These are phyloP conservation scores for Acipenser oxyrinchus DNA, from an alignment of 2,797 vertebrate species.

Conservation along the genomic window DNA sequence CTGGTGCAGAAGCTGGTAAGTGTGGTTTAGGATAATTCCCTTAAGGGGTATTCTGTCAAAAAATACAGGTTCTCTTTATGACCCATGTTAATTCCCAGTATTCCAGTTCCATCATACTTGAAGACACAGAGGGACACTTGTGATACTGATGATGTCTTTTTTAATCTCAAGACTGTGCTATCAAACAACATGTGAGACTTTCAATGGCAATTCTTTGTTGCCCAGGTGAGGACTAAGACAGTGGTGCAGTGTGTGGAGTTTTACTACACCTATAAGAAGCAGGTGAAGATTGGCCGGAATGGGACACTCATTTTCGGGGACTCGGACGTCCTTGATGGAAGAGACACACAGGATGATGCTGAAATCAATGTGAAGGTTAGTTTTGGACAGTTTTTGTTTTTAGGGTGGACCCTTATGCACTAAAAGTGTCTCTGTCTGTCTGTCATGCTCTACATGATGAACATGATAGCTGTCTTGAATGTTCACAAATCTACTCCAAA, in stretches of 20 bases:
- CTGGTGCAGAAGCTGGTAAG: constrained; percentile 93
- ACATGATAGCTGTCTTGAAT: no score
- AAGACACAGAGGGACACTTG: no score
- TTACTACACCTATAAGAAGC: constrained; percentile 96
- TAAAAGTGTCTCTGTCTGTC: background rate
- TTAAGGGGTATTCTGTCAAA: no score
- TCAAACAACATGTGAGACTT: no score
- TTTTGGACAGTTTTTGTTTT: background rate
- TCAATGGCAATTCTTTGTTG: no score
- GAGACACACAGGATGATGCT: constrained; percentile 67
- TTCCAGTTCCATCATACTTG: no score
- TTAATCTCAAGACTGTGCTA: no score
- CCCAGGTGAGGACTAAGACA: constrained; percentile 85
- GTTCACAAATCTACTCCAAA: no score
- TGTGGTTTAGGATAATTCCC: background rate
- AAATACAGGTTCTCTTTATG: no score
- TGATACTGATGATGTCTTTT: no score
- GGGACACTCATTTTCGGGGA: constrained; percentile 81
- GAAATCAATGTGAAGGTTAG: constrained; percentile 77
- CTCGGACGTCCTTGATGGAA: constrained; percentile 59
- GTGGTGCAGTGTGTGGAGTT: constrained; percentile 96
- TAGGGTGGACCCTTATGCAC: background rate
- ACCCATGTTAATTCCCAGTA: no score
- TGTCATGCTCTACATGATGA: no score
- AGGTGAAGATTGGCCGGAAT: constrained; percentile 86